These are phyloP conservation scores for Buathra laborator DNA, from an alignment of 2,888 invertebrate genomes.

Conservation along the genomic window DNA sequence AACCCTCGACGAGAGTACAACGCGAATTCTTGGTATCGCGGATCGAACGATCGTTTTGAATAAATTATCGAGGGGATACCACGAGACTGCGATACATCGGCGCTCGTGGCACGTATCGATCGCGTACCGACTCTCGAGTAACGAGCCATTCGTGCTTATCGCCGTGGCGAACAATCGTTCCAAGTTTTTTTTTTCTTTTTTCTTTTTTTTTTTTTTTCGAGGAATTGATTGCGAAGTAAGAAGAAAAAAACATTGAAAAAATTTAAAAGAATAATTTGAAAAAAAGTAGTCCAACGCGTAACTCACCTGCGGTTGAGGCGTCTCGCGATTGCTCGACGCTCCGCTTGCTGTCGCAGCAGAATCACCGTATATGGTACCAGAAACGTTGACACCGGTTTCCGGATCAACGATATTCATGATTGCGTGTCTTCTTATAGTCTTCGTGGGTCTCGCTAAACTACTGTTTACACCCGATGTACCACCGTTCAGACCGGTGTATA, in stretches of 20 bases:
- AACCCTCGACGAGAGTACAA: background rate
- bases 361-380: slow-evolving; percentile 86
- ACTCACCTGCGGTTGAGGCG: slow-evolving; percentile 85
- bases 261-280: background rate
- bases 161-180: background rate
- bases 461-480: slow-evolving; percentile 73
- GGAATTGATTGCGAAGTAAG: slow-evolving; percentile 18
- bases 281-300: slow-evolving; percentile 34
- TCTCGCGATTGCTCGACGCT: slow-evolving; percentile 86
- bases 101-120: slow-evolving; percentile 5
- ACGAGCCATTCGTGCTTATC: slow-evolving; percentile 1
- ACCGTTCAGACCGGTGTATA: slow-evolving; percentile 80
- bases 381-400: slow-evolving; percentile 86
- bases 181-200: background rate
- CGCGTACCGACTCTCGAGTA: slow-evolving; percentile 25
- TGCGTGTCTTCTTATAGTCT: slow-evolving; percentile 80
- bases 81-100: background rate
- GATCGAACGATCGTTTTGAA: slow-evolving; percentile 31
- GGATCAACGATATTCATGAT: slow-evolving; percentile 86
- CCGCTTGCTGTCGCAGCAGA: slow-evolving; percentile 85
- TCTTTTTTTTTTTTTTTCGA: background rate
- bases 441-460: slow-evolving; percentile 71
- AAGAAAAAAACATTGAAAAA: background rate
- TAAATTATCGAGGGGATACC: slow-evolving; percentile 8
- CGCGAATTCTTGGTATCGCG: background rate